Conservation (phyloP, 64 coral and sea anemone species). For the Stylophora pistillata region DNA sequence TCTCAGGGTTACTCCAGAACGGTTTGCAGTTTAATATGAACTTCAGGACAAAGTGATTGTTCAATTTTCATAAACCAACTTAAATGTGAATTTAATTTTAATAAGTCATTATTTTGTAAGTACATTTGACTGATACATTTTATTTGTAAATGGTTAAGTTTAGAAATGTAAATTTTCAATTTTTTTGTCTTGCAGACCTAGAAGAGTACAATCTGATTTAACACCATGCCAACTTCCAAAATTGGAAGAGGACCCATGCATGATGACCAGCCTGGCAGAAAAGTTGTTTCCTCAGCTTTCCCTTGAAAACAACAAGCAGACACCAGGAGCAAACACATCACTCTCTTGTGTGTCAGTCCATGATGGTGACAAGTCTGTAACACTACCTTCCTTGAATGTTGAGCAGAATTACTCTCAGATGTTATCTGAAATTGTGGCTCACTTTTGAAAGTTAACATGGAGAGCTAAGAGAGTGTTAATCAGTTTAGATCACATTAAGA, state of each 20-base stretch:
- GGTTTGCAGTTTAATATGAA: no score
- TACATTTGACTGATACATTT: no score
- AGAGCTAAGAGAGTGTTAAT: neutral
- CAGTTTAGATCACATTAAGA: neutral
- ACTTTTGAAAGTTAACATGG: slow-evolving; percentile 15
- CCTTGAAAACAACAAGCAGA: slow-evolving; percentile 65
- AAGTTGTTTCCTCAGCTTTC: slow-evolving; percentile 82
- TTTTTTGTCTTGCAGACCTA: slow-evolving; percentile 55
- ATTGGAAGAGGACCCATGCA: slow-evolving; percentile 76
- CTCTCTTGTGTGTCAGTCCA: slow-evolving; percentile 73
- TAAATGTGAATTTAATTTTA: no score
- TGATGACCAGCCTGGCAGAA: slow-evolving; percentile 69
- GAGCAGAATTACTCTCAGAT: slow-evolving; percentile 88
- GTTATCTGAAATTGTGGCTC: slow-evolving; percentile 75
- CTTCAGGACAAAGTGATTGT: no score
- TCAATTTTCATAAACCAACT: no score
- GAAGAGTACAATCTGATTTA: slow-evolving; percentile 85
- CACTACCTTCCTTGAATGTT: slow-evolving; percentile 75
- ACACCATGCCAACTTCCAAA: slow-evolving; percentile 54
- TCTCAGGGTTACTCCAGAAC: no score
- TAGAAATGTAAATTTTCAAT: neutral
- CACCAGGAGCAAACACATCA: slow-evolving; percentile 46
- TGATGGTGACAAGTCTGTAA: slow-evolving; percentile 66
- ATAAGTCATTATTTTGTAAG: no score
- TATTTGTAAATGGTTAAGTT: neutral